phyloP scores from a whole-genome alignment of 2,888 invertebrate species.

The Dyspetes luteomarginatus region DNA sequence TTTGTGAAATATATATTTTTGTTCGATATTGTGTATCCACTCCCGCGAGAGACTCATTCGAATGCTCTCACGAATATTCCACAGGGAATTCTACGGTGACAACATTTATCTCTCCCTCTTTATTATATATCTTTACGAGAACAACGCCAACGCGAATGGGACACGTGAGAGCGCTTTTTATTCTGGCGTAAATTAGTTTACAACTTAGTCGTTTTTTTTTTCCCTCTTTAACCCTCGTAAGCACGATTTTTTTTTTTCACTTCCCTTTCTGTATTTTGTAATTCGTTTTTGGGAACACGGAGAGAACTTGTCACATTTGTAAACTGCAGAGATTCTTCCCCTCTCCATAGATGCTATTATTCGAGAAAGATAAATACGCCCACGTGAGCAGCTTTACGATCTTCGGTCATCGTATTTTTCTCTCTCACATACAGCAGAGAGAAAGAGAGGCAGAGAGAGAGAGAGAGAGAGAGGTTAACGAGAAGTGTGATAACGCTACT shows the following conservation, averaged over 20 bases:
- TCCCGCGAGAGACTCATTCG: constrained; percentile 13
- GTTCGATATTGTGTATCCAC: constrained; percentile 39
- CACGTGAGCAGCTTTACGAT: constrained; percentile 68
- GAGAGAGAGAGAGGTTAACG: constrained; percentile 9
- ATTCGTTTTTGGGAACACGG: constrained; percentile 41
- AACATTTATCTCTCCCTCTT: background rate
- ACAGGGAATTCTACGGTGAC: constrained; percentile 37
- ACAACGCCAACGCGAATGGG: constrained; percentile 7
- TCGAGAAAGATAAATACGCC: constrained; percentile 64
- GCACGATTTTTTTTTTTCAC: background rate
- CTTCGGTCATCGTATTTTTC: constrained; percentile 64
- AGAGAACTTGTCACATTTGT: constrained; percentile 26
- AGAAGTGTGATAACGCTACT: constrained; percentile 45
- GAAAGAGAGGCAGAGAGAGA: constrained; percentile 29
- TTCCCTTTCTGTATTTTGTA: constrained; percentile 4
- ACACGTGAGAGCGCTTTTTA: background rate
- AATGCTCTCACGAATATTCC: constrained; percentile 33
- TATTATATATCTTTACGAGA: constrained; percentile 6
- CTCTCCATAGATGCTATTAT: constrained; percentile 63
- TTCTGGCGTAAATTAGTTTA: constrained; percentile 38
- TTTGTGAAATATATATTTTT: constrained; percentile 51
- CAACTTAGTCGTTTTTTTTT: background rate
- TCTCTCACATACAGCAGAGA: constrained; percentile 24
- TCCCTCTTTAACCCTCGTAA: constrained; percentile 1
- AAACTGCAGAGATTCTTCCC: constrained; percentile 41